Conservation (phyloP, 2,888 invertebrate species). For the Ophion obscuratus region DNA sequence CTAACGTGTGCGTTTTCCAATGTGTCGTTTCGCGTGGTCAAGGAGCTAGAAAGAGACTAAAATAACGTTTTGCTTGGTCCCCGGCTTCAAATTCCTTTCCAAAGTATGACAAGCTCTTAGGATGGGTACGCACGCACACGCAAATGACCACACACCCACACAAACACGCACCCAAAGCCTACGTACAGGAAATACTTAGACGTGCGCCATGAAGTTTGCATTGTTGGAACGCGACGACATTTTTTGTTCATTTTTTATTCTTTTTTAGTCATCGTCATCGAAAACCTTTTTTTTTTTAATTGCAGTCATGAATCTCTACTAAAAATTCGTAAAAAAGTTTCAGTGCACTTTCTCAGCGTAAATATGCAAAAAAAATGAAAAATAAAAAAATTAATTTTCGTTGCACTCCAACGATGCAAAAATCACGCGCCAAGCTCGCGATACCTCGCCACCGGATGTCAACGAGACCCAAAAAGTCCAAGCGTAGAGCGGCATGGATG, state of each 20-base stretch:
- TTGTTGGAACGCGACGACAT: too few species aligned
- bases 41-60: conserved; percentile 14
- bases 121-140: conserved; percentile 20
- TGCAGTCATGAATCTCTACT: too few species aligned
- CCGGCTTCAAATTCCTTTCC: conserved; percentile 46
- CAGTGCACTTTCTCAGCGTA: too few species aligned
- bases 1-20: conserved; percentile 36
- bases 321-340: too few species aligned
- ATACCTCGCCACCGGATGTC: conserved; percentile 41
- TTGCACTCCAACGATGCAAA: too few species aligned
- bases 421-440: conserved; percentile 4
- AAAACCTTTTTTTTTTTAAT: too few species aligned
- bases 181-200: conserved; percentile 31
- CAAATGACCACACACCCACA: conserved; percentile 4
- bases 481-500: too few species aligned
- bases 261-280: too few species aligned
- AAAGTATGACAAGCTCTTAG: conserved; percentile 50
- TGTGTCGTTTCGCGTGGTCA: conserved; percentile 14
- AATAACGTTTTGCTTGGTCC: conserved; percentile 36
- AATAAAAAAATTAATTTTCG: too few species aligned
- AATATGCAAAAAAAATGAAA: too few species aligned
- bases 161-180: neutral
- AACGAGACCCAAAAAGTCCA: conserved; percentile 5
- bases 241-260: too few species aligned
- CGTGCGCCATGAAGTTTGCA: neutral